Percentiles rank a stretch among this genome's conserved stretches.
These are phyloP conservation scores for Polymixis flavicincta DNA, from an alignment of 2,888 invertebrate species.

Conservation along the genomic window DNA sequence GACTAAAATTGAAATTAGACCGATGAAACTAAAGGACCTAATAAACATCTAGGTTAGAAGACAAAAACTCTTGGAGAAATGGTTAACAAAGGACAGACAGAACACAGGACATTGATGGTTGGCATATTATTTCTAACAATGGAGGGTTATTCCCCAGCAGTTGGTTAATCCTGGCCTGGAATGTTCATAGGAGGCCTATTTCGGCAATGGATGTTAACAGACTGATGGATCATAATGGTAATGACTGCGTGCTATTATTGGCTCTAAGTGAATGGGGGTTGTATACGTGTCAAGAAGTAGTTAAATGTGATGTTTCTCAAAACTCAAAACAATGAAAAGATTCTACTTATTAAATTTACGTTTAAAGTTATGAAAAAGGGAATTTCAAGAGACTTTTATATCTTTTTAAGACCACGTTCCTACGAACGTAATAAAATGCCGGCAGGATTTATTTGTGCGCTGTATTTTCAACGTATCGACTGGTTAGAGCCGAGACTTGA, in stretches of 20 bases:
- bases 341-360: not conserved
- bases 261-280: conserved; percentile 13
- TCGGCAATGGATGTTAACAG: not conserved
- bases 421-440: too few relatives aligned
- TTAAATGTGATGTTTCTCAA: not conserved
- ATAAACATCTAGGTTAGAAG: not conserved
- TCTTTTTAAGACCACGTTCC: not conserved
- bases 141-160: not conserved
- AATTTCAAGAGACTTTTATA: not conserved
- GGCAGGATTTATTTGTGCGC: too few relatives aligned
- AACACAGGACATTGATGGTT: conserved; percentile 3
- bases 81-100: not conserved
- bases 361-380: too few relatives aligned
- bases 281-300: not conserved
- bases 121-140: not conserved
- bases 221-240: not conserved
- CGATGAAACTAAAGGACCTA: not conserved
- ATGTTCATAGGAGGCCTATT: not conserved
- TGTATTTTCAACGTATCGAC: too few relatives aligned
- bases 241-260: not conserved
- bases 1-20: not conserved
- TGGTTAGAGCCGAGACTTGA: too few relatives aligned
- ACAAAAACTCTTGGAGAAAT: not conserved
- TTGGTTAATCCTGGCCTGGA: not conserved
- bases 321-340: not conserved